Conservation (phyloP, 2,888 invertebrate species). For the Drosophila eohydei region DNA sequence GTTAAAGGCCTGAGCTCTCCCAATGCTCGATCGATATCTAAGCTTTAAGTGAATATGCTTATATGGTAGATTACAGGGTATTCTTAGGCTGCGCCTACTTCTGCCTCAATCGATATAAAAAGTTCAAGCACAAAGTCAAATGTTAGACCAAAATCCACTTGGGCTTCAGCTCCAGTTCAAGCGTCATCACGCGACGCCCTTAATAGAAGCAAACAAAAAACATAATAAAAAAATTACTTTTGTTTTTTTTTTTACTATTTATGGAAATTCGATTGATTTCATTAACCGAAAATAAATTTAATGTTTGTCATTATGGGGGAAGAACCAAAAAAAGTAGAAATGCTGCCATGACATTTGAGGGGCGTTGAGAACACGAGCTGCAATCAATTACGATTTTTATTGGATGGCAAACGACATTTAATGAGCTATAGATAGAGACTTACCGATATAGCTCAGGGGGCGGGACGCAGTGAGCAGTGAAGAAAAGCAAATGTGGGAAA, state of each 20-base stretch:
- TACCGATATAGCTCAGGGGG: neutral
- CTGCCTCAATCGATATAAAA: conserved; percentile 24
- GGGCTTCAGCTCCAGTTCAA: neutral
- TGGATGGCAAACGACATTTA: conserved; percentile 12
- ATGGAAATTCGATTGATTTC: conserved; percentile 54
- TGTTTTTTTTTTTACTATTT: conserved; percentile 33
- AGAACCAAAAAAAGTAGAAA: conserved; percentile 1
- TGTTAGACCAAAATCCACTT: neutral
- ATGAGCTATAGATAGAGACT: neutral
- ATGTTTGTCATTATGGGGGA: conserved; percentile 13
- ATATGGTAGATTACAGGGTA: neutral
- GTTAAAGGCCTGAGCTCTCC: neutral
- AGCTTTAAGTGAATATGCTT: conserved; percentile 7
- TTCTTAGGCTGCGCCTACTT: neutral
- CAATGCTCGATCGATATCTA: conserved; percentile 10
- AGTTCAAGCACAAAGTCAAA: conserved; percentile 48
- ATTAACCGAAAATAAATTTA: conserved; percentile 35
- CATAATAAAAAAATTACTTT: neutral
- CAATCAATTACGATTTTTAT: conserved; percentile 46
- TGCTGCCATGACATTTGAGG: conserved; percentile 48
- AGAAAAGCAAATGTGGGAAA: no score
- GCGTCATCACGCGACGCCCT: conserved; percentile 1
- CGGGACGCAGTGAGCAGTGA: neutral
- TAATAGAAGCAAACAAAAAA: neutral
- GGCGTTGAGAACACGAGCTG: conserved; percentile 7